Base-by-base conservation (phyloP, 1,140 invertebrate species). In the Tachypleus tridentatus region DNA sequence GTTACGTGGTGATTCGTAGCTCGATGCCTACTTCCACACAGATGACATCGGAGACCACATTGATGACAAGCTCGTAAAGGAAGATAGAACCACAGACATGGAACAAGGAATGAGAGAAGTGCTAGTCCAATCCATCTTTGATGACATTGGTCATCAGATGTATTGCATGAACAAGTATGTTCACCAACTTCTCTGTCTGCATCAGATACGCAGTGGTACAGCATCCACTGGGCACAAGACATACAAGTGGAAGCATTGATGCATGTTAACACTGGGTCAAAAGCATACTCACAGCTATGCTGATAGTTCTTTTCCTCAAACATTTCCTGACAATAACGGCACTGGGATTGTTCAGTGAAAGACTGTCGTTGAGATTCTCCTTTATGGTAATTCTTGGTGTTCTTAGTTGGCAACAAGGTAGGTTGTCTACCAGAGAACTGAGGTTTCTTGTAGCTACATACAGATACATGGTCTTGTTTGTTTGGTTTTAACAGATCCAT, bases 191-290 rank as follows among this genome's bases (percentile, higher is more conserved):
- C 77, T 48, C 76, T 77, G 73, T 93, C 89, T 3, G 85, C 81
- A 76, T 94, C 91, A 56, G 87, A 84, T 82, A 91, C 87, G 74
- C 92, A 95, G 79, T 95, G 92, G 78, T 95, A 96, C 69, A 94
- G 81, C 83, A 95, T 86, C 72, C 90, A 89, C 75, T 88, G 83
- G 49, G 90, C 89, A 71, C 78, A 79, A 62, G 71, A 83, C 65
- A 96, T 85, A 75, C 92, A 94, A 29, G 89, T 86, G 50, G 93
- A 82, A 65, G 81, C 82, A 73, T 93, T 86, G 67, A 96, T 89
- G 70, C 87, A 87, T 47, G 84, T 82, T 68, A 83, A 84, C 71
- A 89, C 84, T 66, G 83, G 84, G 80, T 96, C 92, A 2, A 93
- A 92, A 4, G 90, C 91, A 75, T 86, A 91, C 73, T 93, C 87